A percentile compares a stretch with the other conserved stretches of the same genome.
These are phyloP conservation scores for Aphelenchoides fujianensis DNA, from an alignment of 1,140 invertebrate species.

Conservation along the genomic window DNA sequence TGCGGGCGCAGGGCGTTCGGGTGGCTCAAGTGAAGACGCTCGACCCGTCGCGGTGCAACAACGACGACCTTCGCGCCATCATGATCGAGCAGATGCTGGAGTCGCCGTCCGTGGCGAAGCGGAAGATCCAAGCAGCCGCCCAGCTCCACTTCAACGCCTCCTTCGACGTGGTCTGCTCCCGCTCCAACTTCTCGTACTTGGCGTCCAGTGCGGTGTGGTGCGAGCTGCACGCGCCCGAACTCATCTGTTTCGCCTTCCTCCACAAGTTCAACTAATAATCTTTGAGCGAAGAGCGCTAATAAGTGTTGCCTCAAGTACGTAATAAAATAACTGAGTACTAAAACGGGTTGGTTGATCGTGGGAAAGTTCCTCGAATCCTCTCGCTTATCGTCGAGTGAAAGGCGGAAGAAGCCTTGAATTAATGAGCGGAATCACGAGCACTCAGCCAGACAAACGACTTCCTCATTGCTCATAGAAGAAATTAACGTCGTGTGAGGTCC, in stretches of 20 bases:
- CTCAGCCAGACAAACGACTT: too few species aligned
- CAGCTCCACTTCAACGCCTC: not conserved
- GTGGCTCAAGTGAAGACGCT: not conserved
- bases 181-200: not conserved
- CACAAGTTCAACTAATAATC: conserved; percentile 6
- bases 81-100: not conserved
- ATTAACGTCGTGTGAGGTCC: too few species aligned
- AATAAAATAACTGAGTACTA: too few species aligned
- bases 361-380: too few species aligned
- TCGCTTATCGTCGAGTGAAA: too few species aligned
- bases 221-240: not conserved
- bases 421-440: too few species aligned
- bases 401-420: too few species aligned
- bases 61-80: not conserved
- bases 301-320: too few species aligned
- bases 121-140: not conserved
- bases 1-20: conserved; percentile 5
- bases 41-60: conserved; percentile 7
- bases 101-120: conserved; percentile 3
- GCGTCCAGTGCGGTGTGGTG: not conserved
- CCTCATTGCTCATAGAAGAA: too few species aligned
- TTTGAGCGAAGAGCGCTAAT: too few species aligned
- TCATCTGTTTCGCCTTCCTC: conserved; percentile 2
- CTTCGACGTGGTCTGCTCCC: conserved; percentile 2
- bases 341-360: too few species aligned